These are phyloP conservation scores for Emmelina monodactyla DNA, from an alignment of 2,888 invertebrate species.

Conservation along the genomic window DNA sequence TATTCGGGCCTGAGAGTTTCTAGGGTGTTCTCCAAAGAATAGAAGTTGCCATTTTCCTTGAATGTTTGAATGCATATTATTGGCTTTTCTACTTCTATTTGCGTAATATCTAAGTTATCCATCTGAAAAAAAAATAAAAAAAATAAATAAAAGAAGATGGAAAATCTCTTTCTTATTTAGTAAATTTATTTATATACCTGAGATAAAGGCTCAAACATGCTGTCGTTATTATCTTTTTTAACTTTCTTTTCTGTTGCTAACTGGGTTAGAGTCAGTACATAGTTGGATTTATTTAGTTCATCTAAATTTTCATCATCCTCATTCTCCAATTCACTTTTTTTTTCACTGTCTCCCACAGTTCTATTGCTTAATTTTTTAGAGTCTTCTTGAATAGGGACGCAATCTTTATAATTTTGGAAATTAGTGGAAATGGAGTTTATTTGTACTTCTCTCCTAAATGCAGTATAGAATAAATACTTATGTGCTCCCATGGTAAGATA, in stretches of 20 bases:
- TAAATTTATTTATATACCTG: constrained; percentile 44
- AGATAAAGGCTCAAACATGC: constrained; percentile 69
- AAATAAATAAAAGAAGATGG: neutral
- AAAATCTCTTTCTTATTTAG: neutral
- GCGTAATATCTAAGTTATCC: constrained; percentile 73
- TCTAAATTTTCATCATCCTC: constrained; percentile 32
- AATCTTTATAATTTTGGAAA: constrained; percentile 38
- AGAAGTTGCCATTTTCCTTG: constrained; percentile 75
- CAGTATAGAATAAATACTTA: constrained; percentile 69
- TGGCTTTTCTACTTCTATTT: constrained; percentile 69
- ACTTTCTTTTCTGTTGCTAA: constrained; percentile 22
- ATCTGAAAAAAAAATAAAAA: constrained; percentile 46
- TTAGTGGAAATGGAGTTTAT: constrained; percentile 65
- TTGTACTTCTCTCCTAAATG: constrained; percentile 65
- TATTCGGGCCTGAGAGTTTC: constrained; percentile 77
- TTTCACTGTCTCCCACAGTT: constrained; percentile 17
- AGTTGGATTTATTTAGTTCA: constrained; percentile 69
- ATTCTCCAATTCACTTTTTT: constrained; percentile 18
- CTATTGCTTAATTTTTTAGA: constrained; percentile 18
- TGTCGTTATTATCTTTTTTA: constrained; percentile 28
- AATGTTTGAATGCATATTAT: constrained; percentile 80
- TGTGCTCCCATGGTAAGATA: constrained; percentile 71
- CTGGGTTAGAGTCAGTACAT: constrained; percentile 76
- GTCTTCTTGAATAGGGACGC: constrained; percentile 19
- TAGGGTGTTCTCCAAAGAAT: constrained; percentile 76